A percentile compares a stretch with the other conserved stretches of the same genome.
Conservation (phyloP, 2,797 vertebrate species). For the Ctenochaetus hawaiiensis region DNA sequence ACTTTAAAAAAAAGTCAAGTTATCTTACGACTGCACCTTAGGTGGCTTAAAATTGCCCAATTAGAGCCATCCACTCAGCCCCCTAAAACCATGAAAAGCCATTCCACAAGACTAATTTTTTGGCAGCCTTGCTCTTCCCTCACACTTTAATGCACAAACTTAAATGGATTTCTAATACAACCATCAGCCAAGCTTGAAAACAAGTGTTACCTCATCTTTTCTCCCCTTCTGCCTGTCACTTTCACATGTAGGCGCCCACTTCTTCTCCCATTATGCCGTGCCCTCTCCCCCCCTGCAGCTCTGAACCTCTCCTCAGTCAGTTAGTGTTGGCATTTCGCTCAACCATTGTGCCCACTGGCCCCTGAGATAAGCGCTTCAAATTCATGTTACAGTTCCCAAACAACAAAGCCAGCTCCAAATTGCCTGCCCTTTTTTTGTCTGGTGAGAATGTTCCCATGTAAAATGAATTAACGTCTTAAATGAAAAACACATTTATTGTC, state of each 20-base stretch:
- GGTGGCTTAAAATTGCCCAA: conserved; percentile 56
- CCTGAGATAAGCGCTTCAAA: conserved; percentile 53
- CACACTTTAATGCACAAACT: conserved; percentile 50
- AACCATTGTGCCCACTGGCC: conserved; percentile 39
- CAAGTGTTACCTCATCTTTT: conserved; percentile 42
- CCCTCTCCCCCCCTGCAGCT: conserved; percentile 3
- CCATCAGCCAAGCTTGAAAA: conserved; percentile 63
- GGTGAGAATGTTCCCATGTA: conserved; percentile 1
- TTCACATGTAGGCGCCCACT: conserved; percentile 8
- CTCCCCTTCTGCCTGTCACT: conserved; percentile 20
- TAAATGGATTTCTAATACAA: conserved; percentile 53
- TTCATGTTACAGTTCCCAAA: conserved; percentile 30
- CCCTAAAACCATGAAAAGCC: conserved; percentile 52
- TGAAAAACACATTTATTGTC: background rate
- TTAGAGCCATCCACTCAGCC: conserved; percentile 56
- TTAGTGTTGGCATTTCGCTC: conserved; percentile 56
- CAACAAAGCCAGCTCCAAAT: conserved; percentile 25
- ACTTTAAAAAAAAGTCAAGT: conserved; percentile 23
- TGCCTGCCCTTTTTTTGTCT: background rate
- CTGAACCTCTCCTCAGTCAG: conserved; percentile 14
- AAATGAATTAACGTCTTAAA: background rate
- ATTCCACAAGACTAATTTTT: conserved; percentile 44
- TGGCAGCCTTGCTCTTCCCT: conserved; percentile 35
- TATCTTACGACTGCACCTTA: conserved; percentile 63
- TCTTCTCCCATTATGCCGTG: conserved; percentile 18